A percentile compares a stretch with the other conserved stretches of the same genome.
These are phyloP conservation scores for Microctenopoma lineatum DNA, from an alignment of 2,797 vertebrate genomes.

Conservation along the genomic window DNA sequence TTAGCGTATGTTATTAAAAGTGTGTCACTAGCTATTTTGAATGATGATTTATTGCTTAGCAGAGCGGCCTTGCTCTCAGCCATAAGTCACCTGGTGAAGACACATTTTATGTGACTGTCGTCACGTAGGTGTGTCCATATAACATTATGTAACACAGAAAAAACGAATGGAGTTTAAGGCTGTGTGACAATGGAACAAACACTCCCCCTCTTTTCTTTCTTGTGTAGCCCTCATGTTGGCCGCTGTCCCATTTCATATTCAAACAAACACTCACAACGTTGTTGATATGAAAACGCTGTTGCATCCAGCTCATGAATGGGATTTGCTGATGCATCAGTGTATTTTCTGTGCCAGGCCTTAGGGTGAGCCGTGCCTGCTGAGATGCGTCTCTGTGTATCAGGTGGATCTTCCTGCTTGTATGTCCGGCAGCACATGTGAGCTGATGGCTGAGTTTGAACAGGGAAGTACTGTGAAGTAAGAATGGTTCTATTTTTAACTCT, in stretches of 20 bases:
- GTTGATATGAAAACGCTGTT: constrained; percentile 17
- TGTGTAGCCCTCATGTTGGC: constrained; percentile 8
- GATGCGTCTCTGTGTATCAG: constrained; percentile 62
- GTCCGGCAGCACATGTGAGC: constrained; percentile 29
- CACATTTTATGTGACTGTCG: constrained; percentile 34
- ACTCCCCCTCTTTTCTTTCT: neutral
- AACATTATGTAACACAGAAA: constrained; percentile 41
- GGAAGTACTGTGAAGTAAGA: constrained; percentile 58
- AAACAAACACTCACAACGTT: constrained; percentile 30
- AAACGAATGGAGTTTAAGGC: constrained; percentile 26
- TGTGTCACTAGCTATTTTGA: constrained; percentile 11
- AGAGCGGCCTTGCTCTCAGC: constrained; percentile 20
- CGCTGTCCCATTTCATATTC: constrained; percentile 18
- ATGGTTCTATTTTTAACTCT: constrained; percentile 73
- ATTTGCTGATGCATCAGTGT: constrained; percentile 34
- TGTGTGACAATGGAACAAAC: constrained; percentile 12
- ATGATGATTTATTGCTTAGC: constrained; percentile 19
- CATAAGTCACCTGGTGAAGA: constrained; percentile 26
- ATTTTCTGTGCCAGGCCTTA: constrained; percentile 24
- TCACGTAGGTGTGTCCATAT: constrained; percentile 33
- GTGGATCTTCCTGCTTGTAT: constrained; percentile 45
- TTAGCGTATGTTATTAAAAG: constrained; percentile 6
- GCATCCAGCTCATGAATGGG: constrained; percentile 17
- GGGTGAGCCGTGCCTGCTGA: constrained; percentile 37
- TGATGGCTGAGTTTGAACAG: constrained; percentile 59